phyloP scores from a whole-genome alignment of 2,797 vertebrate species.

The Lepilemur ruficaudatus region DNA sequence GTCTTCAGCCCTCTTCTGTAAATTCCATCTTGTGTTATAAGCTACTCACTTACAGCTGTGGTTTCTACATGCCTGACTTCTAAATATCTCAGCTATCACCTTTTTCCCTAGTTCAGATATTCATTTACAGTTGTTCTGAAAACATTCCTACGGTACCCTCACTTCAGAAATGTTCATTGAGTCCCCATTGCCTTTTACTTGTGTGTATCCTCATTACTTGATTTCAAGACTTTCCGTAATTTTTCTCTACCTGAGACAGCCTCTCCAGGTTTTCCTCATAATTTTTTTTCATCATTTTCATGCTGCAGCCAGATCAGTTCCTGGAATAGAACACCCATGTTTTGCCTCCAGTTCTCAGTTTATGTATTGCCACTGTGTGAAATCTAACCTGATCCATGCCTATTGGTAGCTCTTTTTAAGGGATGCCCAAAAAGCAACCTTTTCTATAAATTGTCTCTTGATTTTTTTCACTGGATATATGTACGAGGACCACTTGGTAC shows the following conservation, averaged over 20 bases:
- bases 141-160: neutral
- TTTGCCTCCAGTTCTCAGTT: neutral
- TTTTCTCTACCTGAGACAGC: neutral
- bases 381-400: neutral
- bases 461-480: neutral
- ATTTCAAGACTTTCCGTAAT: neutral
- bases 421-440: neutral
- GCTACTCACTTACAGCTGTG: neutral
- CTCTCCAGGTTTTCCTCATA: neutral
- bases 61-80: constrained; percentile 1
- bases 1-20: neutral
- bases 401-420: constrained; percentile 32
- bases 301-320: neutral
- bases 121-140: neutral
- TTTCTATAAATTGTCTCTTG: neutral
- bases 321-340: neutral
- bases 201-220: neutral
- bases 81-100: neutral
- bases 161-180: constrained; percentile 34
- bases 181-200: neutral
- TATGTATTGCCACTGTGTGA: neutral
- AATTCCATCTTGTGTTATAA: neutral
- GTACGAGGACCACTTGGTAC: neutral
- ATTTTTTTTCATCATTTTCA: neutral
- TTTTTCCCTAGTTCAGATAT: neutral